Evolutionary conservation across 2,113 vertebrate genomes (phyloP), one percentile per base, ranked within the genome.

Genomic region (Speoplatyrhinus poulsoni): DNA sequence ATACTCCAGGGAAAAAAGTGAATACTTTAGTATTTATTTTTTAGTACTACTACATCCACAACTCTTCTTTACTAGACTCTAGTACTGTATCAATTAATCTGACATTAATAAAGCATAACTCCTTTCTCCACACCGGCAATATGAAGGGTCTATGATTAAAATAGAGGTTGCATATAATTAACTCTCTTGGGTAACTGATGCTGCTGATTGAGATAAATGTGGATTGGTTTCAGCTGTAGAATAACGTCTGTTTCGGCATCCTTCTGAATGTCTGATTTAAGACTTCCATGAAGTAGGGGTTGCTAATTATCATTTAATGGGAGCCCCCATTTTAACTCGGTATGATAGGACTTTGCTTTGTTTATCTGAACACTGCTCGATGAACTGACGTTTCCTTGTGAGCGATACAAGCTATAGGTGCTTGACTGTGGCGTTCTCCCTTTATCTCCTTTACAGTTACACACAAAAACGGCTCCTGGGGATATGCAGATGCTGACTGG

Each of bases 101-200:
- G 67, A 75, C 68, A 77, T 62, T 19, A 65, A 77, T 60, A 67
- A 79, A 72, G 56, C 32, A 49, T 46, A 48, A 55, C 62, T 65
- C 41, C 60, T 71, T 11, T 57, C 48, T 60, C 36, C 41, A 36
- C 41, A 54, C 60, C 57, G 33, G 54, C 79, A 80, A 72, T 67
- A 70, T n/a, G 46, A 59, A 53, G 57, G 57, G 60, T 56, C 66
- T 57, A 65, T 78, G 78, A 86, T 82, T 85, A 64, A 72, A 81
- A 76, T 79, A 77, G 82, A 82, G 76, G 68, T 81, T 82, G 72
- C 74, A 67, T 85, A 63, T 80, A 79, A 88, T 89, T 33, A 85
- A 87, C 78, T 82, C 65, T 82, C 77, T 9, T 73, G 79, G 72
- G 74, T 85, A 72, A 89, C 58, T 73, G 67, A 82, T 75, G 62